Evolutionary conservation across 2,113 vertebrate species (phyloP).

Genomic region (Polypterus bichir): DNA sequence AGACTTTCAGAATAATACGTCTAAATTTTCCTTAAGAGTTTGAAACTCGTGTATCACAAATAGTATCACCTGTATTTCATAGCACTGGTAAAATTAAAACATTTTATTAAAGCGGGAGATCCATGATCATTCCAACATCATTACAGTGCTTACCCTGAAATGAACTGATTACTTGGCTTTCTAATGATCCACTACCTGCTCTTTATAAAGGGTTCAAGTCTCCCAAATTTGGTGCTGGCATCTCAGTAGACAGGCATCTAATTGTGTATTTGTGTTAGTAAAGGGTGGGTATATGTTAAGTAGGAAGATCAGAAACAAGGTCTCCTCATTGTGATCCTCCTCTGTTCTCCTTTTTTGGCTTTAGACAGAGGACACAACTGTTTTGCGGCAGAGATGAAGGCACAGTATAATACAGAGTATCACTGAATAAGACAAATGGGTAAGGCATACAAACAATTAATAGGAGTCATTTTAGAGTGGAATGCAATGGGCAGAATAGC

Average conservation of each 20-base stretch:
- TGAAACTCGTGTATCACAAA: background rate
- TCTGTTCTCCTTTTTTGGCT: background rate
- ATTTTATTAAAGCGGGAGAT: background rate
- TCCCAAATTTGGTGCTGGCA: conserved; percentile 45
- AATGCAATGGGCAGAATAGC: too few species aligned
- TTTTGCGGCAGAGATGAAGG: too few species aligned
- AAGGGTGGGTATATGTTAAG: conserved; percentile 10
- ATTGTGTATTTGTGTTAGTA: conserved; percentile 34
- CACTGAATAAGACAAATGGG: conserved; percentile 23
- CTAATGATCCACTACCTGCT: conserved; percentile 25
- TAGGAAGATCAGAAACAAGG: background rate
- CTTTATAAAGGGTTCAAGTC: conserved; percentile 45
- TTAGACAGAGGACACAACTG: background rate
- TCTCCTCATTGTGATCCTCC: too few species aligned
- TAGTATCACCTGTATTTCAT: background rate
- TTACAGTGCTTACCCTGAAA: conserved; percentile 41
- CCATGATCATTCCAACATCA: background rate
- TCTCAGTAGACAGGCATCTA: conserved; percentile 37
- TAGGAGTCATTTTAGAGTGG: too few species aligned
- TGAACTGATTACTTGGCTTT: conserved; percentile 35
- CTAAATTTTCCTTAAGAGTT: background rate
- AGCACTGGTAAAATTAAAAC: background rate
- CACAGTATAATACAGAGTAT: too few species aligned
- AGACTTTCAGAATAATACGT: background rate
- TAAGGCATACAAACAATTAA: conserved; percentile 19